Conservation (phyloP, 1,140 invertebrate genomes). For the Tenebrio molitor region DNA sequence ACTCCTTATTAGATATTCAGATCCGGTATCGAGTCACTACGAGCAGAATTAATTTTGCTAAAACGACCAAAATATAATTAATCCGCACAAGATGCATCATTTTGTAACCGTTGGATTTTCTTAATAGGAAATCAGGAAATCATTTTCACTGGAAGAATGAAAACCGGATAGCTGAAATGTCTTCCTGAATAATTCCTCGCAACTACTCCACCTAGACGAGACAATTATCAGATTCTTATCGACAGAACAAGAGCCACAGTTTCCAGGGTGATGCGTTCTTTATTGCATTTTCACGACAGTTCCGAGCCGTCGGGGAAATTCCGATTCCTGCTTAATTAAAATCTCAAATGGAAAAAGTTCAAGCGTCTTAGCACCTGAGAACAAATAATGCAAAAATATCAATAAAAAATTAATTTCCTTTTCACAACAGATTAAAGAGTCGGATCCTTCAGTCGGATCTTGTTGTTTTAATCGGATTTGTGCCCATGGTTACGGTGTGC, state of each 20-base stretch:
- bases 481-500: conserved; percentile 19
- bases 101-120: too few relatives aligned
- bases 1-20: too few relatives aligned
- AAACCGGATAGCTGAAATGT: too few relatives aligned
- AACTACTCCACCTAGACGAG: background rate
- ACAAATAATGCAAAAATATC: background rate
- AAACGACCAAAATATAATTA: too few relatives aligned
- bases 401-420: background rate
- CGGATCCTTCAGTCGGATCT: conserved; percentile 4
- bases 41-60: too few relatives aligned
- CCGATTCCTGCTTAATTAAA: conserved; percentile 19
- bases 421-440: background rate
- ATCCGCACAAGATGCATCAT: too few relatives aligned
- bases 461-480: conserved; percentile 44
- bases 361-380: background rate
- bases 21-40: too few relatives aligned
- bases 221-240: conserved; percentile 15
- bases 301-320: background rate
- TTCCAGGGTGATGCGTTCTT: conserved; percentile 6
- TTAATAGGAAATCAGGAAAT: too few relatives aligned
- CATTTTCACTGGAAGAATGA: too few relatives aligned
- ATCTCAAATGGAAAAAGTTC: background rate
- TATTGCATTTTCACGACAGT: conserved; percentile 14
- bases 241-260: conserved; percentile 10
- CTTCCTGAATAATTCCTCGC: background rate